Base-by-base conservation (phyloP, 2,113 vertebrate genomes). In the Bufo bufo region DNA sequence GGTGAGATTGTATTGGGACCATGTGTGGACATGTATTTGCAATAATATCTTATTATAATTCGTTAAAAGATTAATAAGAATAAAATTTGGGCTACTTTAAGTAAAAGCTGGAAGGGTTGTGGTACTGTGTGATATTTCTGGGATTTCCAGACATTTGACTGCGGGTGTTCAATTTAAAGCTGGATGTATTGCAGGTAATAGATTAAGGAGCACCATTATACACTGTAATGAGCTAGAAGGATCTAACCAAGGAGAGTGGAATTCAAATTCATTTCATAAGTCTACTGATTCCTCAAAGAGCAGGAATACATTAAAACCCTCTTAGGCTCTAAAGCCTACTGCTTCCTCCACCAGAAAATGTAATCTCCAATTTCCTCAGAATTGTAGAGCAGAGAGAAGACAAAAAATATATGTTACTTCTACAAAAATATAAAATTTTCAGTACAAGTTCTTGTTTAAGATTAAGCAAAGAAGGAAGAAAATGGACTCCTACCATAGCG, bases 241-340 rank as follows among this genome's bases (percentile, higher is more conserved):
- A 47, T 74, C 47, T 8, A 4, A 49, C 71, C 14, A 74, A 74
- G 19, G 43, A 74, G 33, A 45, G 19, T 43, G 71, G 71, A 47
- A 74, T 47, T 74, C 6, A 0, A 75, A 19, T 19, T 49, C 16
- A 75, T 75, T 75, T 69, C n/a, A 69, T n/a, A 69, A 83, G 61
- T 20, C 47, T 50, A 49, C 20, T 23, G n/a, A 23, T 83, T 69
- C 20, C 56, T 50, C 10, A 65, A 82, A 82, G 61, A 66, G 59
- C 43, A 83, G 49, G 49, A 33, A 11, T 11, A 66, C 19, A 52
- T 83, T 50, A 83, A 66, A 83, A 6, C 61, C 45, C 6, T n/a
- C 61, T 82, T 12, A 82, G 43, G 17, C 80, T 23, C 58, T 11
- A 61, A 81, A 81, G 79, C 33, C 79, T 81, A 81, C 43, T 56